Evolutionary conservation across 2,888 invertebrate species (phyloP).

Genomic region (Salpingus planirostris): DNA sequence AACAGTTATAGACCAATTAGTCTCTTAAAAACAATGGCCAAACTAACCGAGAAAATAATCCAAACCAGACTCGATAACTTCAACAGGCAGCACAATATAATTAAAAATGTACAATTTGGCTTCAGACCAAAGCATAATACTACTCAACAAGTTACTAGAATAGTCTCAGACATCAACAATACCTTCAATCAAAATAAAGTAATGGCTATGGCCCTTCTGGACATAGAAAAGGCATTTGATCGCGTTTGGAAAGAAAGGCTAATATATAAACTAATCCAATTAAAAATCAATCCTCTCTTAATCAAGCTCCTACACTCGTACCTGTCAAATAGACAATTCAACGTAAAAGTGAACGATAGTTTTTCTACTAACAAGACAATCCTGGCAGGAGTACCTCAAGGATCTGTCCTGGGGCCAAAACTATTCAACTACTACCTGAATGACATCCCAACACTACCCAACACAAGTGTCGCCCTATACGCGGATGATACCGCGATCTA

Average conservation of each 20-base stretch:
- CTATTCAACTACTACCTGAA: conserved; percentile 14
- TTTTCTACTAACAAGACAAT: conserved; percentile 8
- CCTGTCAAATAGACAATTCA: conserved; percentile 17
- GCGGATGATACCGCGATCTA: conserved; percentile 7
- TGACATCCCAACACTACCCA: conserved; percentile 6
- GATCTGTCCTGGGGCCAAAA: conserved; percentile 13
- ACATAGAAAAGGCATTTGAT: background rate
- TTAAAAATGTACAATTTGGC: background rate
- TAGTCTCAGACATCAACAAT: background rate
- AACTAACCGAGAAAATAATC: background rate
- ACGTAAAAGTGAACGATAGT: conserved; percentile 13
- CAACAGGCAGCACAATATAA: background rate
- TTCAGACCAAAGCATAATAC: background rate
- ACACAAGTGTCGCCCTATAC: conserved; percentile 15
- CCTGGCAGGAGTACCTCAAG: conserved; percentile 13
- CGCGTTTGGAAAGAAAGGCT: conserved; percentile 26
- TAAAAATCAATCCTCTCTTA: conserved; percentile 17
- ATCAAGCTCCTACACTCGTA: conserved; percentile 22
- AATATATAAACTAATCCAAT: conserved; percentile 22
- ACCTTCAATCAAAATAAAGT: background rate
- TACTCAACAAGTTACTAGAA: background rate
- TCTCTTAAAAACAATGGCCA: conserved; percentile 2
- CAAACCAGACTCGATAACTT: background rate
- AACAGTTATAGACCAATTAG: conserved; percentile 20
- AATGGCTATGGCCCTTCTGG: background rate